Evolutionary conservation across 2,797 vertebrate species (phyloP).

Genomic region (Amblyraja radiata): DNA sequence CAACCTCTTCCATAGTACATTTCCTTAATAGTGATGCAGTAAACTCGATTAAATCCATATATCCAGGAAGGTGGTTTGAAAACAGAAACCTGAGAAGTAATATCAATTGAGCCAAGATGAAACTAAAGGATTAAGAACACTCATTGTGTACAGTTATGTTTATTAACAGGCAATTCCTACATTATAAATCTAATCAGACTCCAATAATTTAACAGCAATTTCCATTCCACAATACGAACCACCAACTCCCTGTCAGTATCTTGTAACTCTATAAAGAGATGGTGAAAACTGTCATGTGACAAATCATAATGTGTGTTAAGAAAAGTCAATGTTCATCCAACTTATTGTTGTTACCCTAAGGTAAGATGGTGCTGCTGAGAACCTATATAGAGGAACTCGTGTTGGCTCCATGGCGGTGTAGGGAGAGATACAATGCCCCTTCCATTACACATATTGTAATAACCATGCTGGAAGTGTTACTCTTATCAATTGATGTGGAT

Average conservation of each 20-base stretch:
- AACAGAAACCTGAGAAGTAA: background rate
- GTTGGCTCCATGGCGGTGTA: background rate
- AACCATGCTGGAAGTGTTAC: background rate
- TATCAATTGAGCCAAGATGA: background rate
- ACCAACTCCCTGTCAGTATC: background rate
- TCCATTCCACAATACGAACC: background rate
- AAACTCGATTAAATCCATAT: background rate
- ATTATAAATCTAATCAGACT: background rate
- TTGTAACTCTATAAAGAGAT: background rate
- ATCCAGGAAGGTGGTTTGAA: background rate
- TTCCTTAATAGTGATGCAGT: background rate
- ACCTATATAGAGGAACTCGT: too few species aligned
- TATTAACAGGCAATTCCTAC: background rate
- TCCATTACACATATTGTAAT: background rate
- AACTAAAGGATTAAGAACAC: background rate
- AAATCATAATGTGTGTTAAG: background rate
- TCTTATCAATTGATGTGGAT: too few species aligned
- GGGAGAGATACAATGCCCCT: background rate
- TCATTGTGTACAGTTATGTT: background rate
- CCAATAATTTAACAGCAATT: background rate
- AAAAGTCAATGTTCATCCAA: background rate
- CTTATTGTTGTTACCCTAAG: background rate
- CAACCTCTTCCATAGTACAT: background rate
- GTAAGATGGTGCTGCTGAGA: background rate
- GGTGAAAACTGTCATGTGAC: background rate